A percentile compares a stretch with the other conserved stretches of the same genome.
Conservation (phyloP, 2,797 vertebrate species). For the Acipenser ruthenus region DNA sequence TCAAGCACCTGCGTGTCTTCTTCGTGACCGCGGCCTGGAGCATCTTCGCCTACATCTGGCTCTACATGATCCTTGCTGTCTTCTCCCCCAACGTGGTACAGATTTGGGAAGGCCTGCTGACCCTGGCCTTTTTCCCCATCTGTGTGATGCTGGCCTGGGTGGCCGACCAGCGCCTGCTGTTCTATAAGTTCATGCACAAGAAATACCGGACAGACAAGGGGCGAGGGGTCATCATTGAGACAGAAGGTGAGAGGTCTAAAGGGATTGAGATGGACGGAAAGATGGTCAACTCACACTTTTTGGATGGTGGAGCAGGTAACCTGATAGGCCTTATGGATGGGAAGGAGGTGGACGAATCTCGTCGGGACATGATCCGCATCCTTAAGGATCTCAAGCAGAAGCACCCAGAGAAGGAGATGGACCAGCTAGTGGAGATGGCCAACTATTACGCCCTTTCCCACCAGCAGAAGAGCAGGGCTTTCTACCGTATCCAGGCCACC, state of each 20-base stretch:
- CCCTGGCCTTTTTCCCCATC: constrained; percentile 90
- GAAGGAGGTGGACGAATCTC: constrained; percentile 90
- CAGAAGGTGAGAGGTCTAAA: constrained; percentile 82
- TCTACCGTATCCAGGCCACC: constrained; percentile 96
- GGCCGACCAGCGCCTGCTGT: constrained; percentile 85
- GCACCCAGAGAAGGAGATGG: constrained; percentile 92
- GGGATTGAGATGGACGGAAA: constrained; percentile 98
- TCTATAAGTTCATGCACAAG: constrained; percentile 97
- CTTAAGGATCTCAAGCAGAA: constrained; percentile 97
- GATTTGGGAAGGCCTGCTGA: constrained; percentile 95
- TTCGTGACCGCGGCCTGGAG: constrained; percentile 95
- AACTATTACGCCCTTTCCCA: constrained; percentile 96
- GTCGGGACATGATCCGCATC: constrained; percentile 93
- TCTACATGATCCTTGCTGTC: constrained; percentile 97
- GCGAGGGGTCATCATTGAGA: constrained; percentile 90
- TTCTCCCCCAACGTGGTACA: constrained; percentile 95
- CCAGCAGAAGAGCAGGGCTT: constrained; percentile 96
- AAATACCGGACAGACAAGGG: constrained; percentile 92
- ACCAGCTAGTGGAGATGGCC: constrained; percentile 97
- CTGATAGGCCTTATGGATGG: constrained; percentile 75
- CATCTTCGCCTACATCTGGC: constrained; percentile 97
- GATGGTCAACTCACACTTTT: constrained; percentile 89
- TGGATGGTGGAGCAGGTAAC: constrained; percentile 69
- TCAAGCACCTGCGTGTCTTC: constrained; percentile 94
- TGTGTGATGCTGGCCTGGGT: constrained; percentile 94